Conservation (phyloP, 2,113 vertebrate genomes). For the Mus pahari region DNA sequence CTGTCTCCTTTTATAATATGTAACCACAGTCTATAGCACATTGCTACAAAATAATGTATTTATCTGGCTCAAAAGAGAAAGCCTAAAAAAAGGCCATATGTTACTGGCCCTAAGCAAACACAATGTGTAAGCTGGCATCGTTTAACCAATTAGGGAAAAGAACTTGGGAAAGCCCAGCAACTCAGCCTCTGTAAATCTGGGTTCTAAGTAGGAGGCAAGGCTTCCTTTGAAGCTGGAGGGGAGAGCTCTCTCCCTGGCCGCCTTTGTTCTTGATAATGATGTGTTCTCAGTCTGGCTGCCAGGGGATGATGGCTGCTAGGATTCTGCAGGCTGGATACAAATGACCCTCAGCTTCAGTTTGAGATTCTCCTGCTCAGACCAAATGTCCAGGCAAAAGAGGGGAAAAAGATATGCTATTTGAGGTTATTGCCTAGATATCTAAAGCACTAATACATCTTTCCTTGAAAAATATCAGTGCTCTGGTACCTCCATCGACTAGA, state of each 20-base stretch:
- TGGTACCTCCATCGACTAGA: neutral
- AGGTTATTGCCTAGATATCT: neutral
- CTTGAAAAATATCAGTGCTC: slow-evolving; percentile 51
- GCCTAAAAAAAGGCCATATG: slow-evolving; percentile 10
- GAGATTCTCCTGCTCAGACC: neutral
- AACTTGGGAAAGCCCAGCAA: neutral
- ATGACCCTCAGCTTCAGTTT: neutral
- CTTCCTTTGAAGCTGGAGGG: neutral
- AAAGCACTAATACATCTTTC: neutral
- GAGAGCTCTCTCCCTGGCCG: neutral
- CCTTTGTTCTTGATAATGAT: slow-evolving; percentile 8
- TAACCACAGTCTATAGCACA: neutral
- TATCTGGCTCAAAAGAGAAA: slow-evolving; percentile 57
- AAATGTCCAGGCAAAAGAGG: slow-evolving; percentile 33
- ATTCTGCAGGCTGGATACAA: neutral
- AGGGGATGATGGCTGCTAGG: neutral
- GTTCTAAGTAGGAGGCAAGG: neutral
- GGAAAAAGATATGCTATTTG: slow-evolving; percentile 42
- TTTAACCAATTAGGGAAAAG: slow-evolving; percentile 38
- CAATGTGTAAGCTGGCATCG: neutral
- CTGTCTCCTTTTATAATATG: slow-evolving; percentile 27
- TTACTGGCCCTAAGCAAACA: slow-evolving; percentile 28
- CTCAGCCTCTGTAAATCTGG: neutral
- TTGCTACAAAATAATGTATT: slow-evolving; percentile 47
- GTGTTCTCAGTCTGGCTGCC: neutral